These are phyloP conservation scores for Neoniphon sammara DNA, from an alignment of 2,797 vertebrate species.

Conservation along the genomic window DNA sequence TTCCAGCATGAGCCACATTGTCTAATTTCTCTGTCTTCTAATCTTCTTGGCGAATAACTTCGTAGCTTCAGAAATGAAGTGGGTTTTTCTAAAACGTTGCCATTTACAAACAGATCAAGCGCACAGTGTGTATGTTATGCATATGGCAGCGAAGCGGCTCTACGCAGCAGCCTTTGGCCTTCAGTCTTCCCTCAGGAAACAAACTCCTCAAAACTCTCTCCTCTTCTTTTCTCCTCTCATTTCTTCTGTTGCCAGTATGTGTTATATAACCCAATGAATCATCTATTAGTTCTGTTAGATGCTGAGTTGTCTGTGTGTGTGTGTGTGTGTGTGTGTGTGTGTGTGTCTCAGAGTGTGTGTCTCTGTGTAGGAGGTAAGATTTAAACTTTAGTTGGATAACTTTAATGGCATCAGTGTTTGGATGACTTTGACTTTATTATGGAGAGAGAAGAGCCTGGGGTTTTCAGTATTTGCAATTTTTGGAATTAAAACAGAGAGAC, in stretches of 20 bases:
- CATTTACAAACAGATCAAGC: no score
- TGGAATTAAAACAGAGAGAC: background rate
- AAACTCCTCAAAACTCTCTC: constrained; percentile 38
- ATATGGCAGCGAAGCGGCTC: constrained; percentile 20
- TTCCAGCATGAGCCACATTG: background rate
- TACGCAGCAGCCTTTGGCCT: constrained; percentile 29
- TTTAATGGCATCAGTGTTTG: constrained; percentile 34
- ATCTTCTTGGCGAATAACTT: background rate
- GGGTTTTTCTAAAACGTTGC: no score
- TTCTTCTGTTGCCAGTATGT: constrained; percentile 50
- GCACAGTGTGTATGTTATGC: background rate
- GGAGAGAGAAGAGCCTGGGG: background rate
- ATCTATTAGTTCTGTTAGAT: constrained; percentile 65
- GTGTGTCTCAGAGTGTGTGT: background rate
- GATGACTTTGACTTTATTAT: constrained; percentile 41
- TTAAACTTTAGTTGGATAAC: constrained; percentile 49
- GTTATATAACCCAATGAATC: constrained; percentile 72
- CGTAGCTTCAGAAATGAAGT: background rate
- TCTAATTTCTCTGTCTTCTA: background rate
- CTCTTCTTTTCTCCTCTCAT: constrained; percentile 25
- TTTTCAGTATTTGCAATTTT: constrained; percentile 9
- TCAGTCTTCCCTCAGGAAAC: constrained; percentile 38
- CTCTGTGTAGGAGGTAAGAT: constrained; percentile 50
- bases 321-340: background rate
- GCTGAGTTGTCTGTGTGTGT: constrained; percentile 27